These are phyloP conservation scores for Malaclemys terrapin DNA, from an alignment of 2,113 vertebrate species.

Conservation along the genomic window DNA sequence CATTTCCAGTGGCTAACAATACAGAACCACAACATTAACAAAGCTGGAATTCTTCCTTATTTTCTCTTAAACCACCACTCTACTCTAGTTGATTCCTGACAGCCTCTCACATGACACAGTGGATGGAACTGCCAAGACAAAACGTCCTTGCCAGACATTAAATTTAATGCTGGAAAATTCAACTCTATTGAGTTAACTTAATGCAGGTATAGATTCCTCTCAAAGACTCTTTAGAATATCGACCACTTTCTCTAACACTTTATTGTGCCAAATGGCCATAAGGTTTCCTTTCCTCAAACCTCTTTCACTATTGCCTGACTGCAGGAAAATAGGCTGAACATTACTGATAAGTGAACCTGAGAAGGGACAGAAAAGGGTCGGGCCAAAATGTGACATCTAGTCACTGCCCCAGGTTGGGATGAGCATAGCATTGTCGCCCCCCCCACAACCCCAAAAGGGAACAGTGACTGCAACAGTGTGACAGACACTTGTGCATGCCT, in stretches of 20 bases:
- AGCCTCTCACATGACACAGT: background rate
- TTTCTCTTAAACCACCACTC: background rate
- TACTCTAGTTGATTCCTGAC: conserved; percentile 1
- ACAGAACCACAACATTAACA: conserved; percentile 7
- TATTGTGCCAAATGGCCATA: background rate
- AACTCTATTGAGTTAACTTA: conserved; percentile 17
- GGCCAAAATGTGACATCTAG: background rate
- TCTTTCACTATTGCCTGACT: background rate
- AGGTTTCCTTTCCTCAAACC: background rate
- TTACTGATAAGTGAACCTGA: background rate
- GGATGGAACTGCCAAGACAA: background rate
- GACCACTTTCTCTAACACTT: background rate
- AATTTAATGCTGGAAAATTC: conserved; percentile 34
- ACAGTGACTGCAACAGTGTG: background rate
- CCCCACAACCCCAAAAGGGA: background rate
- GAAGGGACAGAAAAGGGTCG: background rate
- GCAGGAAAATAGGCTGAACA: background rate
- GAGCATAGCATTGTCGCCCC: background rate
- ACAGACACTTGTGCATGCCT: background rate
- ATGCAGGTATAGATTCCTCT: conserved; percentile 9
- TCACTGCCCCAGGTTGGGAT: background rate
- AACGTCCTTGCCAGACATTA: conserved; percentile 19
- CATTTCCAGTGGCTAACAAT: conserved; percentile 45
- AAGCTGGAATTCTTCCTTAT: conserved; percentile 23
- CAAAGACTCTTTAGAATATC: background rate